Conservation (phyloP, 2,113 vertebrate genomes). For the Planiliza haematocheilus region DNA sequence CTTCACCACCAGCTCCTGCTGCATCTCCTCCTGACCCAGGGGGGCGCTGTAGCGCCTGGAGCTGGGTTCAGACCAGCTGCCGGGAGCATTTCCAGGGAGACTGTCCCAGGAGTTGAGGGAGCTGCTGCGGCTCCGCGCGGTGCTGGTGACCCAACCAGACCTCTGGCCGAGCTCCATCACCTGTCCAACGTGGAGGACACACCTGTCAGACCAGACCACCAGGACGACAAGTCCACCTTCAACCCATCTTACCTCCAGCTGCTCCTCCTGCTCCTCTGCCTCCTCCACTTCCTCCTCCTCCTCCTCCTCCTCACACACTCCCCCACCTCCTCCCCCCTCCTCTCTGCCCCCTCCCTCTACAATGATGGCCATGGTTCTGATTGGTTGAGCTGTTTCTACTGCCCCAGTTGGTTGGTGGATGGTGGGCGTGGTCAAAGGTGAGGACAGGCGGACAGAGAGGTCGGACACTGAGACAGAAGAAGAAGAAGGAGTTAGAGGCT, state of each 20-base stretch:
- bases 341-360: constrained; percentile 65
- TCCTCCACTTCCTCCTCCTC: constrained; percentile 50
- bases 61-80: too few relatives aligned
- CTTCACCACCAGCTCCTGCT: constrained; percentile 93
- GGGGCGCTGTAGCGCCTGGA: constrained; percentile 87
- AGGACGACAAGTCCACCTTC: too few relatives aligned
- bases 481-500: too few relatives aligned
- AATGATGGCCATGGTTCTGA: constrained; percentile 84
- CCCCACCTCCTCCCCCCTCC: constrained; percentile 20
- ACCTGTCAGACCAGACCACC: too few relatives aligned
- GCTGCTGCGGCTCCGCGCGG: constrained; percentile 89
- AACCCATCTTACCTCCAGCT: constrained; percentile 15
- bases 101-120: constrained; percentile 90
- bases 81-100: constrained; percentile 72
- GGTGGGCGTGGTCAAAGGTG: constrained; percentile 77
- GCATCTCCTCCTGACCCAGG: constrained; percentile 90
- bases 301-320: constrained; percentile 9
- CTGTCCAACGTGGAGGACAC: constrained; percentile 18
- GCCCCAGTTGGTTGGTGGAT: constrained; percentile 74
- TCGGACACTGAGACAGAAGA: constrained; percentile 60
- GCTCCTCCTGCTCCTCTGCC: constrained; percentile 53
- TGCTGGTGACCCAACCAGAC: too few relatives aligned
- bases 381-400: constrained; percentile 84
- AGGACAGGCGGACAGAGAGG: constrained; percentile 67
- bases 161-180: constrained; percentile 17